These are phyloP conservation scores for Campylorhamphus procurvoides DNA, from an alignment of 2,113 vertebrate genomes.

Conservation along the genomic window DNA sequence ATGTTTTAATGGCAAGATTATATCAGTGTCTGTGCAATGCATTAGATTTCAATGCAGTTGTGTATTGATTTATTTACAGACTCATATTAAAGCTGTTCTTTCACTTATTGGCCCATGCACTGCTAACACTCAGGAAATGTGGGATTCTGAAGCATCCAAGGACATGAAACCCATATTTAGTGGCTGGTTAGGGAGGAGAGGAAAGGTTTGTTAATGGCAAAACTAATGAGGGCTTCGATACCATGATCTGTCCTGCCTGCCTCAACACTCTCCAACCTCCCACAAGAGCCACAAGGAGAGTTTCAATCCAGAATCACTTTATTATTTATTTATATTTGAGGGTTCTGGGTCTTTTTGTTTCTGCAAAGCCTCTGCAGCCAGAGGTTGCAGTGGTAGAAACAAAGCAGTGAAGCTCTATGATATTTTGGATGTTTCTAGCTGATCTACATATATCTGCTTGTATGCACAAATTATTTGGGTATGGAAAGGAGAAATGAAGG, in stretches of 20 bases:
- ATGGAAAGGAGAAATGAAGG: not conserved
- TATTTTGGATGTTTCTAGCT: not conserved
- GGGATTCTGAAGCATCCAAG: not conserved
- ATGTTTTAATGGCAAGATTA: not conserved
- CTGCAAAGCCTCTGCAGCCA: not conserved
- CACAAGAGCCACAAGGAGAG: not conserved
- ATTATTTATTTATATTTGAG: not conserved
- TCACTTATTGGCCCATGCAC: not conserved
- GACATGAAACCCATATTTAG: not conserved
- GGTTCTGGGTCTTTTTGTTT: not conserved
- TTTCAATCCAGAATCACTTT: not conserved
- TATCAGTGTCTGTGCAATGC: not conserved
- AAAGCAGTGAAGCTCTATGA: not conserved
- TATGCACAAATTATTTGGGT: not conserved
- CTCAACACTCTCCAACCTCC: not conserved
- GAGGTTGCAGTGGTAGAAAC: not conserved
- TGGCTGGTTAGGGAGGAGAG: not conserved
- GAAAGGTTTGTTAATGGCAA: not conserved
- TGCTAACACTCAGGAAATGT: accelerated
- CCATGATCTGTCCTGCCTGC: not conserved
- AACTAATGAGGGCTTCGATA: not conserved
- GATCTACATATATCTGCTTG: not conserved
- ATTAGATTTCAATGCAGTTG: not conserved
- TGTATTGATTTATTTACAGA: constrained; percentile 18
- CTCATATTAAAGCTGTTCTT: not conserved